phyloP scores from a whole-genome alignment of 1,140 invertebrate genomes.

The Nilaparvata lugens region DNA sequence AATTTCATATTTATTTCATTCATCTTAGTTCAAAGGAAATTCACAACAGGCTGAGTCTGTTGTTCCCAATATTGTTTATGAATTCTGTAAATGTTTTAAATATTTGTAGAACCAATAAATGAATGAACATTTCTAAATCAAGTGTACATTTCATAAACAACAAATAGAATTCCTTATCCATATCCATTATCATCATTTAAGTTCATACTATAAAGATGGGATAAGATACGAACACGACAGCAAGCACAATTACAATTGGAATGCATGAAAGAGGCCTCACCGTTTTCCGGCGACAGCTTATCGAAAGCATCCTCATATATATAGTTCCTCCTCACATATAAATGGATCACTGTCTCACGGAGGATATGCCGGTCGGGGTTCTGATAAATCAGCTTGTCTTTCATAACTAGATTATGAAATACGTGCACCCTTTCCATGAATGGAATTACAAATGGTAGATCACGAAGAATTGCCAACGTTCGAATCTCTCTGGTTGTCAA shows the following conservation, averaged over 20 bases:
- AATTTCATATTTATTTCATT: too few relatives aligned
- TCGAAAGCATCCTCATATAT: conserved; percentile 97
- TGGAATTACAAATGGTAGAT: conserved; percentile 87
- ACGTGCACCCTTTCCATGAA: conserved; percentile 83
- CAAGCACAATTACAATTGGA: too few relatives aligned
- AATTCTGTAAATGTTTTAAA: too few relatives aligned
- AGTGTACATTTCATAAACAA: neutral
- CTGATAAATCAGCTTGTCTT: conserved; percentile 64
- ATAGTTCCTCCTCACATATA: conserved; percentile 80
- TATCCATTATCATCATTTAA: neutral
- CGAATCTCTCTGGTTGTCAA: conserved; percentile 81
- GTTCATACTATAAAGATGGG: too few relatives aligned
- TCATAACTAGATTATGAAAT: conserved; percentile 62
- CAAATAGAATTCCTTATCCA: neutral
- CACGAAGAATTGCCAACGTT: conserved; percentile 76
- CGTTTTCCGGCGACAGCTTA: conserved; percentile 82
- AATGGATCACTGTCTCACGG: conserved; percentile 62
- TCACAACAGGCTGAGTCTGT: too few relatives aligned
- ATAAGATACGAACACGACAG: too few relatives aligned
- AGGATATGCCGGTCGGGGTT: conserved; percentile 61
- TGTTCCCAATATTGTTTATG: too few relatives aligned
- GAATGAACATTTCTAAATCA: too few relatives aligned
- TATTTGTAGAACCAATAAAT: too few relatives aligned
- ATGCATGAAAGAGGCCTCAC: conserved; percentile 37
- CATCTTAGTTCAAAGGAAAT: too few relatives aligned